These are phyloP conservation scores for Corythornis vintsioides DNA, from an alignment of 2,113 vertebrate species.

Conservation along the genomic window DNA sequence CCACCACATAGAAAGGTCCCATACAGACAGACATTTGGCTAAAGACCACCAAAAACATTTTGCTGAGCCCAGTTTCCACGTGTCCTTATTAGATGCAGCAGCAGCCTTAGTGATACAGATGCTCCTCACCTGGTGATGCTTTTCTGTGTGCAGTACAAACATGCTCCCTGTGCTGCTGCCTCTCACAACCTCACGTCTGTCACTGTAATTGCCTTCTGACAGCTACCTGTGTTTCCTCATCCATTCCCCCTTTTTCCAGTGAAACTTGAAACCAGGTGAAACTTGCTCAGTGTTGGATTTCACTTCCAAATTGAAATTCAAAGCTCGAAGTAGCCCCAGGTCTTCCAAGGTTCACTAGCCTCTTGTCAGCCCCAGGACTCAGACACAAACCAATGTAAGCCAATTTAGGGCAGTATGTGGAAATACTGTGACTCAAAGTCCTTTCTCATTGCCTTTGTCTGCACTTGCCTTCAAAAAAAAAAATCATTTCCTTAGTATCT, in stretches of 20 bases:
- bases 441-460: neutral
- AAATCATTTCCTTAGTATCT: neutral
- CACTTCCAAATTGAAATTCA: constrained; percentile 41
- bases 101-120: neutral
- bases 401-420: neutral
- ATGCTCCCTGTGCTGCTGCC: accelerated
- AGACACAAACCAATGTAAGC: neutral
- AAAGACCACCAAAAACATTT: neutral
- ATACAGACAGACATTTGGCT: neutral
- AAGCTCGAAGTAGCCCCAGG: neutral
- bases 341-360: constrained; percentile 37
- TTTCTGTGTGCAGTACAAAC: accelerated
- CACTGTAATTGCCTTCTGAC: neutral
- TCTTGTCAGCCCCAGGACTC: neutral
- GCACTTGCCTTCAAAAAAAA: neutral
- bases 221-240: neutral
- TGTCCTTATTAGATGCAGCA: accelerated
- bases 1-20: neutral
- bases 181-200: accelerated
- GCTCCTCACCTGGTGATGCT: neutral
- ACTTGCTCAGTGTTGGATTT: neutral
- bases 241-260: neutral
- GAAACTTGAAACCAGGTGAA: constrained; percentile 51
- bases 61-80: neutral
- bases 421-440: neutral